These are phyloP conservation scores for Eira barbara DNA, from an alignment of 2,113 vertebrate genomes.

Conservation along the genomic window DNA sequence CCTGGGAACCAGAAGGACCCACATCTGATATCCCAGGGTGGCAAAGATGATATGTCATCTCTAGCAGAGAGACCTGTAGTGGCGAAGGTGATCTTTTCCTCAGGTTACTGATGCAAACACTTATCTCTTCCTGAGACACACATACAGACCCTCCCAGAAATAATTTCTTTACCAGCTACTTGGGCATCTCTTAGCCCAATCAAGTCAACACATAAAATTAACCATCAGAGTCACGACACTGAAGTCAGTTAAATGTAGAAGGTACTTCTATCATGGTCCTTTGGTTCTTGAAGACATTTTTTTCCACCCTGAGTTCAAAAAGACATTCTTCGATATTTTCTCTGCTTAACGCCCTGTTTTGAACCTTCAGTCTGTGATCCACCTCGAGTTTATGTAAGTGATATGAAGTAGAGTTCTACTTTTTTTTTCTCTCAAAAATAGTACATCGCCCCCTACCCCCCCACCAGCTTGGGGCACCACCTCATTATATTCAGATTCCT, in stretches of 20 bases:
- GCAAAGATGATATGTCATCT: neutral
- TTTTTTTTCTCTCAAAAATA: neutral
- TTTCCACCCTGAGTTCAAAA: neutral
- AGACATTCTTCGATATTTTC: neutral
- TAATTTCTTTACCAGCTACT: neutral
- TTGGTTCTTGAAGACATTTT: neutral
- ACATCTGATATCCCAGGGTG: neutral
- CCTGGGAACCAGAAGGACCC: neutral
- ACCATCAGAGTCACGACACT: neutral
- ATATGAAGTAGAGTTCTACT: neutral
- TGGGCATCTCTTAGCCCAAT: neutral
- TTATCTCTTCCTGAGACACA: neutral
- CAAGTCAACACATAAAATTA: neutral
- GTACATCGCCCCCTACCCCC: too few relatives aligned
- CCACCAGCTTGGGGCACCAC: neutral
- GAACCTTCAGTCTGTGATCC: neutral
- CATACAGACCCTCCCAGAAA: neutral
- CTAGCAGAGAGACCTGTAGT: neutral
- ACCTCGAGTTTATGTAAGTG: neutral
- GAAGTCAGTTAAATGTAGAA: neutral
- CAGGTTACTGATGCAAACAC: neutral
- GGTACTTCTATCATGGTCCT: neutral
- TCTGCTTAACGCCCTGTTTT: neutral
- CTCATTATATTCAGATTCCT: neutral
- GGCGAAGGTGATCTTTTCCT: neutral